phyloP scores from a whole-genome alignment of 2,113 vertebrate species.

The Chaetops frenatus region DNA sequence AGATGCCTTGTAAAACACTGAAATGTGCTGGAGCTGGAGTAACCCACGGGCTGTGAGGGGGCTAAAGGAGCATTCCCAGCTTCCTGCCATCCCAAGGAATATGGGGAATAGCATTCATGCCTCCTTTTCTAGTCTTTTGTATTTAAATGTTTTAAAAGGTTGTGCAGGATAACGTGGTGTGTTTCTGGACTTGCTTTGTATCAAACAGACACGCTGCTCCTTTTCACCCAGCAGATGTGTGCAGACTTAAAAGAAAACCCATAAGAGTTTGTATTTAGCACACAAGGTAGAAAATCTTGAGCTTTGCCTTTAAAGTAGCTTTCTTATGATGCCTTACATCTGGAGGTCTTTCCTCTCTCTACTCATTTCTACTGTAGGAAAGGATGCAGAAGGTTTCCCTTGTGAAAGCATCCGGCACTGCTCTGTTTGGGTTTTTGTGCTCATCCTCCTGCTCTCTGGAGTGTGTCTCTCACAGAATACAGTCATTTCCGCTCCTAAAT shows the following conservation, averaged over 20 bases:
- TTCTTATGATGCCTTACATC: neutral
- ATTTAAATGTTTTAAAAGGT: neutral
- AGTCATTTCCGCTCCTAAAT: neutral
- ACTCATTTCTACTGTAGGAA: neutral
- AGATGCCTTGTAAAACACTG: neutral
- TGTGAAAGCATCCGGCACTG: neutral
- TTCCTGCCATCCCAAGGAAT: neutral
- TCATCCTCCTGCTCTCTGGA: neutral
- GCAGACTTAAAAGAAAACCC: neutral
- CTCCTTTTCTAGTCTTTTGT: neutral
- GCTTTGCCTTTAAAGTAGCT: neutral
- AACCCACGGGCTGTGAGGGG: neutral
- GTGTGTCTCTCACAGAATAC: neutral
- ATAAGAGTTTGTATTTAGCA: neutral
- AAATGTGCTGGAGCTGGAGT: neutral
- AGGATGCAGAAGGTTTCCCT: neutral
- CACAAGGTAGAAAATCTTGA: neutral
- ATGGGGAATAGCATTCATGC: neutral
- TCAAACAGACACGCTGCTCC: neutral
- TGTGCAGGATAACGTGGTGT: neutral
- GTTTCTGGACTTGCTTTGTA: neutral
- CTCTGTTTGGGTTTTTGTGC: neutral
- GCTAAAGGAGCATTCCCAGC: neutral
- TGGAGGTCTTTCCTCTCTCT: neutral
- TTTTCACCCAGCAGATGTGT: neutral